A percentile compares a stretch with the other conserved stretches of the same genome.
phyloP scores from a whole-genome alignment of 2,113 vertebrate species.

The Saguinus midas region DNA sequence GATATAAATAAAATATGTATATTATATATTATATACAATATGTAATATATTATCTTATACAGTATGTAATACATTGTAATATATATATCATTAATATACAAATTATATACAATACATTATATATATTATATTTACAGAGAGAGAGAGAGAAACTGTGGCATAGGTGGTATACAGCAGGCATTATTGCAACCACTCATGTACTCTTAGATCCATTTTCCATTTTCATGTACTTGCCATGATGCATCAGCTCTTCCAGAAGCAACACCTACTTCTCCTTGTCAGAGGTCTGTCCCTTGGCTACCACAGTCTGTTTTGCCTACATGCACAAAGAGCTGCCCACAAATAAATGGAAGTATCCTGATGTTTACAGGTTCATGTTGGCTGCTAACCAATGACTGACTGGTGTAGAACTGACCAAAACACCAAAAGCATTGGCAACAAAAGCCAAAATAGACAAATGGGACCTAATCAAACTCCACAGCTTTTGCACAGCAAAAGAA shows the following conservation, averaged over 20 bases:
- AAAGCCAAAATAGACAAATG: too few species aligned
- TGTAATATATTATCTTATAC: too few species aligned
- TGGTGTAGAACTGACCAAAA: neutral
- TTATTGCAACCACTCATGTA: neutral
- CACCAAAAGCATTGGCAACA: too few species aligned
- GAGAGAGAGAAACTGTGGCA: neutral
- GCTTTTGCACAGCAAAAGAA: too few species aligned
- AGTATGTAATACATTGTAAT: too few species aligned
- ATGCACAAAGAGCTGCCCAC: neutral
- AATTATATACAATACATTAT: too few species aligned
- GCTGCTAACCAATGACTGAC: neutral
- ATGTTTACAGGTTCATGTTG: neutral
- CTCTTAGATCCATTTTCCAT: neutral
- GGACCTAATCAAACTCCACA: too few species aligned
- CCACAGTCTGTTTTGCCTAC: neutral
- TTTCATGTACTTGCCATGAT: neutral
- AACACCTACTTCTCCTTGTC: neutral
- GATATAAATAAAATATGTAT: too few species aligned
- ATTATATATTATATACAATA: too few species aligned
- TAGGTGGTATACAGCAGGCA: neutral
- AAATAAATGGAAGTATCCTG: neutral
- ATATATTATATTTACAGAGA: too few species aligned
- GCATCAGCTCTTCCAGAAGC: neutral
- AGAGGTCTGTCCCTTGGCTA: neutral
- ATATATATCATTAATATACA: too few species aligned